These are phyloP conservation scores for Drosophila seguyi DNA, from an alignment of 1,140 invertebrate genomes.

Conservation along the genomic window DNA sequence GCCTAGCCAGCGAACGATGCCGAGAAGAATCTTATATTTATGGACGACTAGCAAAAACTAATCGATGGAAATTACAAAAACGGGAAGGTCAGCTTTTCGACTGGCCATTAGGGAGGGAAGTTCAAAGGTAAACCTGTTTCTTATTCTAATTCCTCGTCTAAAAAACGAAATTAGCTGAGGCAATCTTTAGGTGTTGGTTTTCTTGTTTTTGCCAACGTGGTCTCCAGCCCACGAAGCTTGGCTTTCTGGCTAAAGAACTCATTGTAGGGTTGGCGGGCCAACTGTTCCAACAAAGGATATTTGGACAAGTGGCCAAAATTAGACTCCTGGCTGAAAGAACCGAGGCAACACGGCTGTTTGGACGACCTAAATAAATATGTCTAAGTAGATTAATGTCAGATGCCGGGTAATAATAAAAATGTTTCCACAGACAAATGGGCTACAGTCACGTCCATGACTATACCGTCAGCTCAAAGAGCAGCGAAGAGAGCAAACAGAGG, in stretches of 20 bases:
- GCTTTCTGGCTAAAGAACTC: conserved; percentile 1
- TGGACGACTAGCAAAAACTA: conserved; percentile 41
- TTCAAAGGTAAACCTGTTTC: conserved; percentile 72
- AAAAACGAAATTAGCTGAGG: conserved; percentile 16
- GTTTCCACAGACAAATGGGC: conserved; percentile 64
- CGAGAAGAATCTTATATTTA: conserved; percentile 36
- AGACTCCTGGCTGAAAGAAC: conserved; percentile 17
- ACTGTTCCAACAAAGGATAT: conserved; percentile 56
- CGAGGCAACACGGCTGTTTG: conserved; percentile 46
- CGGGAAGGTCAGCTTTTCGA: conserved; percentile 66
- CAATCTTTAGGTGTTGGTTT: conserved; percentile 4
- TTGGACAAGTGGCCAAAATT: conserved; percentile 50
- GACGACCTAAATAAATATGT: conserved; percentile 68
- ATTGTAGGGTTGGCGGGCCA: conserved; percentile 13
- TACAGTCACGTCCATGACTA: conserved; percentile 58
- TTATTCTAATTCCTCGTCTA: conserved; percentile 12
- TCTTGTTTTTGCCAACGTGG: conserved; percentile 38
- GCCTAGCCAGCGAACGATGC: conserved; percentile 15
- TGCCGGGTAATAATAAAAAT: conserved; percentile 52
- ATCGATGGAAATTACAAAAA: conserved; percentile 51
- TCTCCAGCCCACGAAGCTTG: background rate
- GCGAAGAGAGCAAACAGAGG: conserved; percentile 21
- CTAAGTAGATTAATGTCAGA: conserved; percentile 70
- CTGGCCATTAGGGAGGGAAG: conserved; percentile 8
- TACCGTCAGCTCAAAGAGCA: conserved; percentile 24